Conservation (phyloP, 2,797 vertebrate species). For the Antennarius maculatus region DNA sequence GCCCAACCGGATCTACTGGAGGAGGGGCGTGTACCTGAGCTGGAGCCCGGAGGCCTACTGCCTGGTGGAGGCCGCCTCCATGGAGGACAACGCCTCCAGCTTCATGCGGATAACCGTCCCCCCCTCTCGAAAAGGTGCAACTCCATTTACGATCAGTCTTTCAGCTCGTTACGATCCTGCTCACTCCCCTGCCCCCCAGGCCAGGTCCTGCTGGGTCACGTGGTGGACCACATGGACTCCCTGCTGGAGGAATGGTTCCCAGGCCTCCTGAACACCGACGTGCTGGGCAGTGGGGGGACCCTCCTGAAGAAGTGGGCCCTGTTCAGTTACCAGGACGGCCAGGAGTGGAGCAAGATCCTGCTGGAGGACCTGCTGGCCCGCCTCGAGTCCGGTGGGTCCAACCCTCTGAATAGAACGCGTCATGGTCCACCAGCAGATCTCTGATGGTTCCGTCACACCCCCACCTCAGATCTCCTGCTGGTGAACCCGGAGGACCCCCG, state of each 20-base stretch:
- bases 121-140: conserved; percentile 90
- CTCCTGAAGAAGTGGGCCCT: conserved; percentile 96
- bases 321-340: conserved; percentile 91
- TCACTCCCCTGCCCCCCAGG: conserved; percentile 72
- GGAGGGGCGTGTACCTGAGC: conserved; percentile 92
- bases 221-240: conserved; percentile 97
- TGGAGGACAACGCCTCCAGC: conserved; percentile 85
- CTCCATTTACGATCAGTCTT: background rate
- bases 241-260: conserved; percentile 98
- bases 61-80: conserved; percentile 88
- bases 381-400: conserved; percentile 84
- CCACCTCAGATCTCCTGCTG: conserved; percentile 85
- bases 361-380: conserved; percentile 90
- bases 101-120: conserved; percentile 94
- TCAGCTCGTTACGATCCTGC: too few relatives aligned
- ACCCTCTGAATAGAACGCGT: background rate
- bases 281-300: conserved; percentile 91
- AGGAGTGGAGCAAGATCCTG: conserved; percentile 88
- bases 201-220: conserved; percentile 91
- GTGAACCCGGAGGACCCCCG: conserved; percentile 84
- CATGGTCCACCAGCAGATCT: too few relatives aligned
- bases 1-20: conserved; percentile 94
- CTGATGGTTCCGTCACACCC: background rate
- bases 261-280: conserved; percentile 90
- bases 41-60: conserved; percentile 96